Base-by-base conservation (phyloP, 1,140 invertebrate species). In the Mactra quadrangularis region DNA sequence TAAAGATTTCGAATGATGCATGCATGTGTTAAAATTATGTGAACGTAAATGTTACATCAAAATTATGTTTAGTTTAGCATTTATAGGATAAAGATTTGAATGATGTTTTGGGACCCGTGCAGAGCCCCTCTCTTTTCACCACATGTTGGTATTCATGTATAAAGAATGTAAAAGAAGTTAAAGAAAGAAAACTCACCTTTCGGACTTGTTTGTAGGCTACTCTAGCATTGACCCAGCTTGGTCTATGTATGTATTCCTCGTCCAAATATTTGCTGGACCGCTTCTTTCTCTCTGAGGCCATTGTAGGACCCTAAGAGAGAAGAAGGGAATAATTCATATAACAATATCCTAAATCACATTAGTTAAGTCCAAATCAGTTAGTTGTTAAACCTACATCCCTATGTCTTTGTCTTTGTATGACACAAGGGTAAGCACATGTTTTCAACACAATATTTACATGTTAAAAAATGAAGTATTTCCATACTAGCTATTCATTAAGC, bases 161-260 rank as follows among this genome's bases (percentile, higher is more conserved):
- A 81, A 85, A 85, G 59, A 75, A 85, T 85, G 59, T 75, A 41
- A 33, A 35, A 41, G 53, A 68, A 55, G 53, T 47, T 83, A 64
- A 71, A 72, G 41, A 41, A 70, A 47, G 29, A 72, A 55, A 70
- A 87, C 94, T 95, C 94, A 98, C 97, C 97, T 98, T 98, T 93
- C 97, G 96, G 88, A 98, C 96, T 94, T 98, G 97, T 92, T 95
- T 95, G 92, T 98, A 95, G 85, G 97, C 97, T 92, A 97, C 93
- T 87, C 95, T 95, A 82, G 97, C 97, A 94, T 98, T 97, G 78
- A 96, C 96, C 97, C 97, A 98, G 93, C 97, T 97, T 89, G 97
- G 97, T 91, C 97, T 96, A 89, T 97, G 96, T 91, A 97, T 96
- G 87, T 98, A 94, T 94, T 98, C 97, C 89, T 95, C 95, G 88